A percentile compares a stretch with the other conserved stretches of the same genome.
phyloP scores from a whole-genome alignment of 2,113 vertebrate species.

The Lepus europaeus region DNA sequence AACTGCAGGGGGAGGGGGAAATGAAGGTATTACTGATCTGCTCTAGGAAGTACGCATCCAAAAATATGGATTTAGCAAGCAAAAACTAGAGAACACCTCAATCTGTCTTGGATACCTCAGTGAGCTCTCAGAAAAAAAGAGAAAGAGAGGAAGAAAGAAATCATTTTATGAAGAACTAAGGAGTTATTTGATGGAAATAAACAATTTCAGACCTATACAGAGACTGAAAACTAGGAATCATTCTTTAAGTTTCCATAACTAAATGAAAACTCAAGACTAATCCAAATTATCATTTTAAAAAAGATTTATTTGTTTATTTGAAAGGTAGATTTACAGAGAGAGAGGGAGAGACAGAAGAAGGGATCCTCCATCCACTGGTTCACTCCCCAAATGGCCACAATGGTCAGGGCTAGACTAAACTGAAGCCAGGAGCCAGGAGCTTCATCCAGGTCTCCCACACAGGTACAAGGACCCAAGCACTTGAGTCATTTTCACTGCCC shows the following conservation, averaged over 20 bases:
- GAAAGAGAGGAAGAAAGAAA: neutral
- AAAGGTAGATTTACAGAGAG: no score
- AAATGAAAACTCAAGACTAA: neutral
- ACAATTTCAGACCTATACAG: conserved; percentile 32
- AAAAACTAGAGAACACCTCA: conserved; percentile 38
- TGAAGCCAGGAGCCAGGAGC: no score
- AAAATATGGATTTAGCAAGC: neutral
- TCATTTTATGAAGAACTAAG: conserved; percentile 41
- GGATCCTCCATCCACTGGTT: no score
- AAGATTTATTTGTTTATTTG: no score
- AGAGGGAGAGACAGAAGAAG: no score
- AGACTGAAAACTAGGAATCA: conserved; percentile 20
- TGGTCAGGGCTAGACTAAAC: no score
- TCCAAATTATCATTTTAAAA: neutral
- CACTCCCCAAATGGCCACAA: no score
- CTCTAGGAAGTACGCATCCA: conserved; percentile 34
- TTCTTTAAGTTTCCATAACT: conserved; percentile 29
- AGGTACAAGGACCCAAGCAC: no score
- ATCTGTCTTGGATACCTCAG: conserved; percentile 6
- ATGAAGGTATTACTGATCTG: neutral
- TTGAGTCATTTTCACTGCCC: no score
- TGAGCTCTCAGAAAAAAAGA: neutral
- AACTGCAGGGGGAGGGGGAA: neutral
- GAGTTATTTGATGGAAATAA: conserved; percentile 50
- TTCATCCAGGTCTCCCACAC: no score